Conservation (phyloP, 2,113 vertebrate species). For the Eupsittula cactorum region DNA sequence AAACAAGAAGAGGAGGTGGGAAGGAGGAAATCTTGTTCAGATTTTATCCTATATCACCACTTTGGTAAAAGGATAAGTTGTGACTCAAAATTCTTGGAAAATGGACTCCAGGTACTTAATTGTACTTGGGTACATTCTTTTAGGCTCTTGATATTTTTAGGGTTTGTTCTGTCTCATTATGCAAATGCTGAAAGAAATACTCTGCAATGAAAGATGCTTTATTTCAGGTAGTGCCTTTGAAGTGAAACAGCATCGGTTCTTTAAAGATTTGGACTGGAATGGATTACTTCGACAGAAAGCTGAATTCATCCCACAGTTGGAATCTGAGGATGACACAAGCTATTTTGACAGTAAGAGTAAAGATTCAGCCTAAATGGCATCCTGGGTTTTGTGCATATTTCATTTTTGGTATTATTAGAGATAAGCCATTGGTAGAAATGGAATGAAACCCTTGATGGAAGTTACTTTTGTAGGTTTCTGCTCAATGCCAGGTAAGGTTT, state of each 20-base stretch:
- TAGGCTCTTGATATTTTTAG: not conserved
- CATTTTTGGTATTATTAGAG: not conserved
- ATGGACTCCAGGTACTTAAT: not conserved
- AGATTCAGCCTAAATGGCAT: not conserved
- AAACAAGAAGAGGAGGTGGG: not conserved
- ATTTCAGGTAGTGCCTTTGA: slow-evolving; percentile 89
- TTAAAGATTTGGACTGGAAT: slow-evolving; percentile 94
- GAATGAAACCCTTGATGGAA: not conserved
- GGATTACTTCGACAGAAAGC: slow-evolving; percentile 97
- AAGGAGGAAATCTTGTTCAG: not conserved
- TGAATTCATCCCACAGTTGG: slow-evolving; percentile 96
- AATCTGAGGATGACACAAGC: slow-evolving; percentile 97
- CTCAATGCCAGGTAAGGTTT: slow-evolving; percentile 1
- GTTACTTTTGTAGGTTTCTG: not conserved
- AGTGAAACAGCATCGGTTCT: slow-evolving; percentile 96
- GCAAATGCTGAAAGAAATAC: slow-evolving; percentile 11
- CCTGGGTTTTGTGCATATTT: not conserved
- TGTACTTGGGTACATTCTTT: not conserved
- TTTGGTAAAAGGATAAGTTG: not conserved
- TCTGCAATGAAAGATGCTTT: slow-evolving; percentile 33
- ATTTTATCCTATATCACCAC: not conserved
- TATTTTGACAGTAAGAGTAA: slow-evolving; percentile 93
- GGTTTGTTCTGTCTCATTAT: not conserved
- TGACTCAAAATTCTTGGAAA: slow-evolving; percentile 27
- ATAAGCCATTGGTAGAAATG: not conserved